Evolutionary conservation across 2,888 invertebrate species (phyloP), one percentile per base, ranked within the genome.

Genomic region (Argynnis bischoffii): DNA sequence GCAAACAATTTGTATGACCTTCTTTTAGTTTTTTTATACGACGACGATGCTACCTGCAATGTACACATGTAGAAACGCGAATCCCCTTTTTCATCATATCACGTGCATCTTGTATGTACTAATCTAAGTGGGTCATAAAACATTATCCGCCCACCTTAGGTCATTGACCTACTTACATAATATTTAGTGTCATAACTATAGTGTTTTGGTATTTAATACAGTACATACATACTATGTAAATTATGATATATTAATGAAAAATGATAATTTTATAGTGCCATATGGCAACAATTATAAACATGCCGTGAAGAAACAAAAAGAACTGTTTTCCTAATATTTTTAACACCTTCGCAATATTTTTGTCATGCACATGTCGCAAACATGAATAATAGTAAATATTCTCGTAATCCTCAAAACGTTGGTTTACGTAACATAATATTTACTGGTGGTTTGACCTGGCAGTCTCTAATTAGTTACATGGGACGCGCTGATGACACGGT

Each of bases 101-200:
- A 8, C 46, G 41, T 56, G 15, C 14, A 57, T 57, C 15, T 46
- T 16, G 15, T 1, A 21, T 46, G 46, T 46, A 46, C 21, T 57
- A 15, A 14, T 46, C 56, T 57, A 82, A 78, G 75, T 83, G 74
- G 82, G 82, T 81, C 83, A 77, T 72, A 71, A 74, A 77, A 70
- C 75, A 78, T 76, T 77, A 73, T 74, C 70, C 77, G 77, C 77
- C 79, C 75, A 75, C 72, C 64, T 66, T 67, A 56, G 79, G 76
- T 79, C 78, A 74, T 72, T 71, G 79, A 72, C 77, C 76, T 77
- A 80, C 65, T 76, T 81, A 66, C 67, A 50, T 59, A 26, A 26
- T 26, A 26, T 15, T 51, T 8, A 55, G 11, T 59, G 6, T 48
- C 57, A 54, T 59, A 67, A 56, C 11, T 41, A 41, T 8, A 41